A percentile compares a stretch with the other conserved stretches of the same genome.
Evolutionary conservation across 2,888 invertebrate species (phyloP).

Genomic region (Glyphotaelius pellucidus): DNA sequence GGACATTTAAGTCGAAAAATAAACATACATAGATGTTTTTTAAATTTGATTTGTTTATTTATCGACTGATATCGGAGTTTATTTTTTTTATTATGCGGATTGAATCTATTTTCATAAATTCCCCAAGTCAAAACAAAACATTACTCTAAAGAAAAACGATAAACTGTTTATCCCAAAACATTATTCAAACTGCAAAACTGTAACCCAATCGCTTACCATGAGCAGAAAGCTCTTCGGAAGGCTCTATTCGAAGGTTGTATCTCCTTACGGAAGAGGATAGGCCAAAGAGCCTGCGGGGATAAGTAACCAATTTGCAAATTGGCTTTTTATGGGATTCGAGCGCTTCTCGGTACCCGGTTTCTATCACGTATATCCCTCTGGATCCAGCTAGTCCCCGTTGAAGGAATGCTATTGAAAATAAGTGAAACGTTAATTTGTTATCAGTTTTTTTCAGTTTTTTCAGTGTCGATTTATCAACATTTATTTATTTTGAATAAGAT

Average conservation of each 20-base stretch:
- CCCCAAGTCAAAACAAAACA: not conserved
- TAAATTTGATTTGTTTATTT: not conserved
- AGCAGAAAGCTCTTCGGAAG: not conserved
- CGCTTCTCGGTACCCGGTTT: not conserved
- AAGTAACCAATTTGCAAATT: conserved; percentile 65
- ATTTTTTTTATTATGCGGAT: not conserved
- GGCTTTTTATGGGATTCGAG: conserved; percentile 57
- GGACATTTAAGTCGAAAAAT: too few species aligned
- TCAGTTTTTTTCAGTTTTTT: not conserved
- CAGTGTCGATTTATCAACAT: too few species aligned
- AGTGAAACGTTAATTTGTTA: not conserved
- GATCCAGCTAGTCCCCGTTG: not conserved
- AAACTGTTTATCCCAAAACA: not conserved
- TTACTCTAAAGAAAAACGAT: not conserved
- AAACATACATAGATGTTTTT: too few species aligned
- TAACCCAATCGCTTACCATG: not conserved
- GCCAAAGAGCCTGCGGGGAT: conserved; percentile 42
- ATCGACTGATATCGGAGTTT: not conserved
- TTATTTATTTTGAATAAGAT: too few species aligned
- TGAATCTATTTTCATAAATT: not conserved
- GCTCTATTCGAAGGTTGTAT: conserved; percentile 14
- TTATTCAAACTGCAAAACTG: not conserved
- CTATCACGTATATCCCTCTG: conserved; percentile 13
- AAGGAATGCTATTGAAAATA: not conserved
- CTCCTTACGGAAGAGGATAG: conserved; percentile 10